Conservation (phyloP, 2,113 vertebrate species). For the Leiothrix lutea region DNA sequence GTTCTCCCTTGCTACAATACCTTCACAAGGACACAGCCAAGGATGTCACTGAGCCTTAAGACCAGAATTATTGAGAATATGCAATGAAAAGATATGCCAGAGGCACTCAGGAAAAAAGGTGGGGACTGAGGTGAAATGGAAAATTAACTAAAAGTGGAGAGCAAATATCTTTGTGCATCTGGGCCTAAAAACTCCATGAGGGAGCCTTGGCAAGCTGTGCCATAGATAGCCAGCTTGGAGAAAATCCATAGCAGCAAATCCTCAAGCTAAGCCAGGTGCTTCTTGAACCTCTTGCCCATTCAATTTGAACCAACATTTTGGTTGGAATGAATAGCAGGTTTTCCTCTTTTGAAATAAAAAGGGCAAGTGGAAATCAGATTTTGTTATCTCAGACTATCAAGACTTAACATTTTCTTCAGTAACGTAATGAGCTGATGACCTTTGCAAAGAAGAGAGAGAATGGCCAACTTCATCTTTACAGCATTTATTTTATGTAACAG, state of each 20-base stretch:
- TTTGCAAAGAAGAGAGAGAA: slow-evolving; percentile 26
- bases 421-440: neutral
- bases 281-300: neutral
- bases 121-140: neutral
- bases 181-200: neutral
- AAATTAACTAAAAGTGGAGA: neutral
- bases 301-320: neutral
- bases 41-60: neutral
- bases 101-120: neutral
- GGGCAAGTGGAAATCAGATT: neutral
- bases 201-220: neutral
- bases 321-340: neutral
- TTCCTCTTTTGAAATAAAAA: slow-evolving; percentile 3
- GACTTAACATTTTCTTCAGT: neutral
- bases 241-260: neutral
- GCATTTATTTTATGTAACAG: slow-evolving; percentile 43
- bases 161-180: neutral
- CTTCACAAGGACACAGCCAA: neutral
- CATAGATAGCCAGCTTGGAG: neutral
- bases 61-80: neutral
- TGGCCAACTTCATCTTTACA: slow-evolving; percentile 40
- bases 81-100: neutral
- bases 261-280: neutral
- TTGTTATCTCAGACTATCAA: slow-evolving; percentile 35
- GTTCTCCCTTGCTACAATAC: neutral